phyloP scores from a whole-genome alignment of 2,888 invertebrate genomes.

The Agonopterix alstromeriana region DNA sequence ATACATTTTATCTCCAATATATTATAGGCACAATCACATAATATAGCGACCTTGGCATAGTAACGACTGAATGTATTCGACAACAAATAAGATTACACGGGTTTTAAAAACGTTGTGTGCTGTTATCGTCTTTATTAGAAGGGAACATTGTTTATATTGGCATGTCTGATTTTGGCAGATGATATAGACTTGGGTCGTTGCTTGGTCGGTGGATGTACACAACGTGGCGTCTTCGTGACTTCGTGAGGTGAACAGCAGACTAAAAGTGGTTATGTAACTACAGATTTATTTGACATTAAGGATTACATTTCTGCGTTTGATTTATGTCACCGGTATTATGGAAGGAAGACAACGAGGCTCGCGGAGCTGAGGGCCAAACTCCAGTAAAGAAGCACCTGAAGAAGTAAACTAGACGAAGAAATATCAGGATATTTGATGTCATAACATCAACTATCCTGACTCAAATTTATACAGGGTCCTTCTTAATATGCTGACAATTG shows the following conservation, averaged over 20 bases:
- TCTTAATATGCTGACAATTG: too few relatives aligned
- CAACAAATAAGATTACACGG: slow-evolving; percentile 3
- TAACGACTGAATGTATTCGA: slow-evolving; percentile 19
- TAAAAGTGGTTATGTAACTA: too few relatives aligned
- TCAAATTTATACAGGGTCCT: too few relatives aligned
- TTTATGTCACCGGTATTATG: too few relatives aligned
- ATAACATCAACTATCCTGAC: too few relatives aligned
- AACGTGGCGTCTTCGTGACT: background rate
- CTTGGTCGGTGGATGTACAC: background rate
- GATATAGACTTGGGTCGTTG: background rate
- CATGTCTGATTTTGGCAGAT: background rate
- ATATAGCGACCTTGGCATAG: slow-evolving; percentile 56
- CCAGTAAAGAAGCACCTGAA: too few relatives aligned
- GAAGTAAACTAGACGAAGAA: too few relatives aligned
- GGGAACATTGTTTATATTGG: background rate
- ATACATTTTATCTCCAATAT: background rate
- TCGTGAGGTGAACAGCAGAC: background rate
- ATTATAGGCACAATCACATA: slow-evolving; percentile 40
- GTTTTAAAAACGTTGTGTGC: background rate
- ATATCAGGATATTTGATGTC: too few relatives aligned
- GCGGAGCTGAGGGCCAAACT: too few relatives aligned
- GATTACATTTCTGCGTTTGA: too few relatives aligned
- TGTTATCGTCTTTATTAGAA: background rate
- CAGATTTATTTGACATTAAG: too few relatives aligned
- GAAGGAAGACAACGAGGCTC: too few relatives aligned